Evolutionary conservation across 2,797 vertebrate species (phyloP), one percentile per base, ranked within the genome.

Genomic region (Graptemys geographica): DNA sequence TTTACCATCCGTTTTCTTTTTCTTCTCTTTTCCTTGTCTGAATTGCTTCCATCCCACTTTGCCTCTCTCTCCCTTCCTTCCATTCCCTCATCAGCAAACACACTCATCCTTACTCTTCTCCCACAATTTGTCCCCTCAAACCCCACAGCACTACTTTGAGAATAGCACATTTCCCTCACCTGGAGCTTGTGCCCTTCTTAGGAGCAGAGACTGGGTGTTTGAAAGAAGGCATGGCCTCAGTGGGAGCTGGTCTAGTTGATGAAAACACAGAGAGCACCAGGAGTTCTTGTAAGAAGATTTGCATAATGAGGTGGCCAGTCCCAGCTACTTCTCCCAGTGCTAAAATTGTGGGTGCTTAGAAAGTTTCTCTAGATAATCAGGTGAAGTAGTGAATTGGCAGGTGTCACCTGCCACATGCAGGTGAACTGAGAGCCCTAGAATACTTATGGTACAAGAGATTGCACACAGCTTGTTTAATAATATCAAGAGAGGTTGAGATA

Each of bases 151-250:
- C 41, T 16, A 62, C 31, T 28, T 28, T 80, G 31, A 80, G 51
- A 12, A 80, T 28, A 53, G 51, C 6, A 80, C 79, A 53, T 78
- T 6, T 0, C 25, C 0, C 53, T 57, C 41, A 3, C 31, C 57
- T 53, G 11, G 2, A 69, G 3, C 74, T 84, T 31, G 0, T 0
- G 37, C 69, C 9, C 79, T 16, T 78, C 69, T 87, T 78, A 7
- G 41, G 72, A 72, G 74, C 2, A 80, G 62, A 15, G 5, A 72
- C 27, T 78, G 86, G 52, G 55, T 92, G 28, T 27, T 7, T 69
- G 74, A 89, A 79, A 3, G 74, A 94, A 92, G 74, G 6, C 1
- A 69, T n/a, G 65, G 69, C 52, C 8, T 18, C 19, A 21, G 41
- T 12, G 86, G 55, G 13, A 82, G 2, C 53, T 72, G 51, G 37